Conservation (phyloP, 2,797 vertebrate genomes). For the Enteromius mattozi region DNA sequence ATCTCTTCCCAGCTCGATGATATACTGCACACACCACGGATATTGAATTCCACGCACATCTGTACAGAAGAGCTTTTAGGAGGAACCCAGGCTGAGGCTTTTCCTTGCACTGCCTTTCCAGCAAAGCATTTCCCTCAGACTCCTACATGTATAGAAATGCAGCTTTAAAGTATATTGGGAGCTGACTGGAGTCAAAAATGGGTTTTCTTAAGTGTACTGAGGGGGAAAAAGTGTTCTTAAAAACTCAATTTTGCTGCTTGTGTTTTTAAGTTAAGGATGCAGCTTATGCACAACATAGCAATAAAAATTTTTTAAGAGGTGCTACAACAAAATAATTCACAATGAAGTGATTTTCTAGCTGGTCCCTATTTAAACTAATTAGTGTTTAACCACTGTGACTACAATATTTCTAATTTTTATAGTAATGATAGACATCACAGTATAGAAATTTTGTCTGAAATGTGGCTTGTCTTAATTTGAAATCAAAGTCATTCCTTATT, state of each 20-base stretch:
- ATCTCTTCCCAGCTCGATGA: slow-evolving; percentile 26
- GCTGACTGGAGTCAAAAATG: background rate
- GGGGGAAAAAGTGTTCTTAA: background rate
- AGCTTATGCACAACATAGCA: background rate
- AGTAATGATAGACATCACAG: background rate
- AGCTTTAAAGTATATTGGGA: slow-evolving; percentile 14
- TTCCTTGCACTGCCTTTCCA: background rate
- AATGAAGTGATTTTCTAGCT: background rate
- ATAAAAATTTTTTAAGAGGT: background rate
- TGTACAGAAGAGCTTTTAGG: slow-evolving; percentile 43
- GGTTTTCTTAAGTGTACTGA: background rate
- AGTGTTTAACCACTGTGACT: background rate
- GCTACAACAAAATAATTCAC: background rate
- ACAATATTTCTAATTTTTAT: background rate
- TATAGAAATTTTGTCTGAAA: background rate
- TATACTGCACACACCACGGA: slow-evolving; percentile 27
- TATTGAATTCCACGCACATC: slow-evolving; percentile 45
- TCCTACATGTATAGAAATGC: slow-evolving; percentile 2
- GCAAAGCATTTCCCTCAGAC: slow-evolving; percentile 1
- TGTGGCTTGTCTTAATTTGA: background rate
- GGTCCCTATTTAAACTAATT: background rate
- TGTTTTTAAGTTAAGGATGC: background rate
- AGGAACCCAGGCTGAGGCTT: background rate
- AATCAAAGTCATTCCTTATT: background rate
- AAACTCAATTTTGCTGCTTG: background rate